Evolutionary conservation across 53 echinoderm and acorn worm species (phyloP).

Genomic region (Paracentrotus lividus): DNA sequence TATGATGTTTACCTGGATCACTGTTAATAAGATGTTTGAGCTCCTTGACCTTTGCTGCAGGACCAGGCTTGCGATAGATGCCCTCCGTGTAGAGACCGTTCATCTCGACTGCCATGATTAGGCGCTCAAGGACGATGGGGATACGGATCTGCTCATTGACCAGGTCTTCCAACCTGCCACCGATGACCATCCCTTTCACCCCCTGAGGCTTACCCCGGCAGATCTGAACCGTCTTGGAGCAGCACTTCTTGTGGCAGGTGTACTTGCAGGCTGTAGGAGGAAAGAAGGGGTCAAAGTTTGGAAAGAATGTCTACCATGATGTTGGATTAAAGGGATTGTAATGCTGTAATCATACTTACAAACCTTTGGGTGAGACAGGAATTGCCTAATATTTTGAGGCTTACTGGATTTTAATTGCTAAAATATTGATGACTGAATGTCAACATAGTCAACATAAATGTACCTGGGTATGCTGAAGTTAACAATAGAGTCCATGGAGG

Average conservation of each 20-base stretch:
- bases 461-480: too few species aligned
- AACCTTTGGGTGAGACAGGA: too few species aligned
- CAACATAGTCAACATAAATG: too few species aligned
- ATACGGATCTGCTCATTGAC: slow-evolving; percentile 55
- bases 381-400: too few species aligned
- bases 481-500: too few species aligned
- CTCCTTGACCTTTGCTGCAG: slow-evolving; percentile 96
- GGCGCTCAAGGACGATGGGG: slow-evolving; percentile 81
- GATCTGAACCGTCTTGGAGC: slow-evolving; percentile 74
- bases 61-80: slow-evolving; percentile 94
- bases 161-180: slow-evolving; percentile 72
- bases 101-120: slow-evolving; percentile 83
- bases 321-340: too few species aligned
- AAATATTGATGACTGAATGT: too few species aligned
- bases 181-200: slow-evolving; percentile 86
- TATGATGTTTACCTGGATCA: slow-evolving; percentile 88
- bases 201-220: slow-evolving; percentile 84
- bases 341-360: too few species aligned
- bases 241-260: slow-evolving; percentile 95
- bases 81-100: slow-evolving; percentile 97
- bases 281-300: background rate
- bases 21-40: slow-evolving; percentile 91
- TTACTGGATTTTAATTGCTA: too few species aligned
- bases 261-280: slow-evolving; percentile 89
- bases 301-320: too few species aligned